Conservation (phyloP, 2,113 vertebrate genomes). For the Myocastor coypus region DNA sequence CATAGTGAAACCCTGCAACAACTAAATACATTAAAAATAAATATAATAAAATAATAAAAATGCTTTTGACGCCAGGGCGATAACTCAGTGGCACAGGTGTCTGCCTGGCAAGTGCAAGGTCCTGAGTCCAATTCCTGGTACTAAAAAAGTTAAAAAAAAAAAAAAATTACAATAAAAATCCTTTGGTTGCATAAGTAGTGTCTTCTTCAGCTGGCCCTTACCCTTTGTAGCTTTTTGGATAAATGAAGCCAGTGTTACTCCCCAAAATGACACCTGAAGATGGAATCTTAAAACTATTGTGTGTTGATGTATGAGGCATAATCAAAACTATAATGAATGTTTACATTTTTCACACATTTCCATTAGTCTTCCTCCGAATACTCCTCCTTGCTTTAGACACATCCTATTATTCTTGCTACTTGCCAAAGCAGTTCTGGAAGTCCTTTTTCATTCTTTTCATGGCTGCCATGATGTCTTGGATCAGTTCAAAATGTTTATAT, state of each 20-base stretch:
- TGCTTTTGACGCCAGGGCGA: too few relatives aligned
- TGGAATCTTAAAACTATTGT: slow-evolving; percentile 37
- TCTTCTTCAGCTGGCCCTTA: not conserved
- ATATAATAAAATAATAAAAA: too few relatives aligned
- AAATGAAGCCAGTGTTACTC: not conserved
- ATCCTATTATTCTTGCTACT: not conserved
- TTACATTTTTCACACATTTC: not conserved
- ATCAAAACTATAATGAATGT: not conserved
- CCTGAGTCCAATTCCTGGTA: too few relatives aligned
- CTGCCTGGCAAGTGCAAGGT: too few relatives aligned
- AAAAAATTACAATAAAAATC: not conserved
- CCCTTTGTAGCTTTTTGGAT: slow-evolving; percentile 25
- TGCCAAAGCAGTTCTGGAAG: not conserved
- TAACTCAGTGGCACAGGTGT: too few relatives aligned
- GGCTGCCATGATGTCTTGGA: not conserved
- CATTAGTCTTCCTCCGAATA: not conserved
- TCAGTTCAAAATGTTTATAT: not conserved
- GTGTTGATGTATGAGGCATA: not conserved
- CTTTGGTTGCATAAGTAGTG: not conserved
- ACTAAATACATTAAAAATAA: too few relatives aligned
- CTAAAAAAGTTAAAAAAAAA: too few relatives aligned
- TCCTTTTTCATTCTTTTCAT: not conserved
- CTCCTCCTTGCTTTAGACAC: not conserved
- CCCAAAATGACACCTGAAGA: not conserved
- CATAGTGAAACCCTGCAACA: too few relatives aligned